These are phyloP conservation scores for Drosophila ohnishii DNA, from an alignment of 1,140 invertebrate genomes.

Conservation along the genomic window DNA sequence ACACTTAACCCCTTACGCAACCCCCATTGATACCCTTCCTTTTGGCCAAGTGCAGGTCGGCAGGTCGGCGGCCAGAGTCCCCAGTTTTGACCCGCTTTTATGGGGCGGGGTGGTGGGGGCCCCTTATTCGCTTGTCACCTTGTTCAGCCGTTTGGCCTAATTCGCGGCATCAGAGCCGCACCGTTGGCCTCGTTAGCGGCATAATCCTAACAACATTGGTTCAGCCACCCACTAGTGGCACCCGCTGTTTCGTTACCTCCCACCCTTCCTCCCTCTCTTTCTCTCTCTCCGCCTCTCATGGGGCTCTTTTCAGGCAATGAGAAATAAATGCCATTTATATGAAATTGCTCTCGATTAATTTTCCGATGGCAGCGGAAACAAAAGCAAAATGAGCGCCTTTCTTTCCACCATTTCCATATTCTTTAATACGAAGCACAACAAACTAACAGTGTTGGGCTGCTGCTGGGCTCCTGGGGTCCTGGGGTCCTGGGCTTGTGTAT, in stretches of 20 bases:
- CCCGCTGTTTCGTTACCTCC: neutral
- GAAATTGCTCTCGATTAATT: conserved; percentile 70
- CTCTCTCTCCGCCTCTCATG: neutral
- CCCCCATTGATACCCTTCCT: conserved; percentile 25
- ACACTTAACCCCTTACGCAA: conserved; percentile 25
- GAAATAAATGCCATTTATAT: conserved; percentile 64
- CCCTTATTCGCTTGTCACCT: conserved; percentile 15
- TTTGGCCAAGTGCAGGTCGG: conserved; percentile 14
- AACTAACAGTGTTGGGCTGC: conserved; percentile 21
- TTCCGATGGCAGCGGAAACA: conserved; percentile 43
- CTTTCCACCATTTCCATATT: conserved; percentile 16
- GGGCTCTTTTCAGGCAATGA: conserved; percentile 33
- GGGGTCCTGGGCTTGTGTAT: conserved; percentile 17
- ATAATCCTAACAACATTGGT: conserved; percentile 61
- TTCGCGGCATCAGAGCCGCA: conserved; percentile 49
- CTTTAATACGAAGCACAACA: conserved; percentile 1
- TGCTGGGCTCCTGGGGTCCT: neutral
- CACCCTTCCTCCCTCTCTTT: neutral
- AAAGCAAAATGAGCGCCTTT: conserved; percentile 29
- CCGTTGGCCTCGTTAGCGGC: conserved; percentile 67
- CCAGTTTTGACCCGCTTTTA: conserved; percentile 26
- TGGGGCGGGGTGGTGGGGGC: neutral
- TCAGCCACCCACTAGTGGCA: neutral
- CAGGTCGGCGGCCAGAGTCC: conserved; percentile 15
- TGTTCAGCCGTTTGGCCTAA: conserved; percentile 56